Percentiles rank a stretch among this genome's conserved stretches.
phyloP scores from a whole-genome alignment of 2,888 invertebrate genomes.

The Thymelicus sylvestris region DNA sequence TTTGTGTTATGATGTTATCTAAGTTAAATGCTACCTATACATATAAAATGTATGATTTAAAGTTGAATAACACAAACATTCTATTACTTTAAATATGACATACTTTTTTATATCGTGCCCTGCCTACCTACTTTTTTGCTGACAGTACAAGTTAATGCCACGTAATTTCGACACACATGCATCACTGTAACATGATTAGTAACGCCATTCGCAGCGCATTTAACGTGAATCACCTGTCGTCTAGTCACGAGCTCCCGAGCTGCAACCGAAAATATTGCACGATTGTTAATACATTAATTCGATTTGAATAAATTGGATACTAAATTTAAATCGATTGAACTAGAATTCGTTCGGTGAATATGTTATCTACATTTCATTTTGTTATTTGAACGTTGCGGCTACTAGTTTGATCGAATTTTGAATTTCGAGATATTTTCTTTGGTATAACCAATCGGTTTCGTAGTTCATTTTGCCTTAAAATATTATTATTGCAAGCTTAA shows the following conservation, averaged over 20 bases:
- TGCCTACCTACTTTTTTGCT: no score
- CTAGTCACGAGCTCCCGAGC: conserved; percentile 14
- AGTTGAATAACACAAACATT: no score
- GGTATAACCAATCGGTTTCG: no score
- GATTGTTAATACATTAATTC: conserved; percentile 19
- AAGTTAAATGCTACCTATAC: no score
- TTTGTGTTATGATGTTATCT: no score
- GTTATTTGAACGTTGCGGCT: background rate
- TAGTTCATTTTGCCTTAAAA: no score
- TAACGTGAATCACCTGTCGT: conserved; percentile 4
- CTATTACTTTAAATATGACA: no score
- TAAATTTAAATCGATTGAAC: conserved; percentile 17
- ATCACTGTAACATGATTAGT: conserved; percentile 20
- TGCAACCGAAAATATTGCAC: conserved; percentile 18
- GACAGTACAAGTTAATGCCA: background rate
- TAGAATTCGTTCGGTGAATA: conserved; percentile 3
- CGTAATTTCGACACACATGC: conserved; percentile 14
- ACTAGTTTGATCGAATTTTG: background rate
- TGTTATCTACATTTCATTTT: background rate
- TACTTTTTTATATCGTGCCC: no score
- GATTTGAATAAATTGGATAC: conserved; percentile 19
- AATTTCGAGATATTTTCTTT: background rate
- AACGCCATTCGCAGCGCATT: conserved; percentile 9
- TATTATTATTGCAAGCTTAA: background rate
- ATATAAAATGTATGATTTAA: no score